Evolutionary conservation across 1,140 invertebrate genomes (phyloP).

Genomic region (Alviniconcha marisindica): DNA sequence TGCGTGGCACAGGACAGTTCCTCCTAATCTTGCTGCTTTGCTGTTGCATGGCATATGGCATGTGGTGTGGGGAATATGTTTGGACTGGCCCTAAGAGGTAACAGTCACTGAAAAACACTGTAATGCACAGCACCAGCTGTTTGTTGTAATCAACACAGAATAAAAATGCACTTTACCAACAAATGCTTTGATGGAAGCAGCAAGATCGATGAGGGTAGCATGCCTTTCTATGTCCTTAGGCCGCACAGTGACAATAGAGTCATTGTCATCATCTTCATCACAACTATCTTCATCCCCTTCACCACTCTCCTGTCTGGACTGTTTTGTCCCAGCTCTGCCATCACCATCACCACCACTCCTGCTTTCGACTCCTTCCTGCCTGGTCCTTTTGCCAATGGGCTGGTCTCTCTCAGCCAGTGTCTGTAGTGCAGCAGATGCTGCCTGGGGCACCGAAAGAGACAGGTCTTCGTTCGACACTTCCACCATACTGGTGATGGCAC

Average conservation of each 20-base stretch:
- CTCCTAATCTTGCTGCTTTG: no score
- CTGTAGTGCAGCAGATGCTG: background rate
- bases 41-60: no score
- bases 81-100: no score
- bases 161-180: constrained; percentile 62
- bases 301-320: background rate
- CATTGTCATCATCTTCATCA: constrained; percentile 50
- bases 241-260: constrained; percentile 65
- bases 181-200: constrained; percentile 65
- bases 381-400: no score
- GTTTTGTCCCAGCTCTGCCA: background rate
- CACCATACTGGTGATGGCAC: constrained; percentile 11
- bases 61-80: no score
- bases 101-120: no score
- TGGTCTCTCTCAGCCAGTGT: no score
- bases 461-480: background rate
- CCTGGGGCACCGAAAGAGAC: background rate
- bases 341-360: constrained; percentile 14
- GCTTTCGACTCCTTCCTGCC: background rate
- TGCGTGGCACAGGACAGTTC: no score
- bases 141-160: no score
- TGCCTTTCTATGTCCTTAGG: constrained; percentile 60
- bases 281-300: constrained; percentile 48
- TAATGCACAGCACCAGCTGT: no score
- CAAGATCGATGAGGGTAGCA: constrained; percentile 60